phyloP scores from a whole-genome alignment of 1,140 invertebrate genomes.

The Leptonema lineaticorne region DNA sequence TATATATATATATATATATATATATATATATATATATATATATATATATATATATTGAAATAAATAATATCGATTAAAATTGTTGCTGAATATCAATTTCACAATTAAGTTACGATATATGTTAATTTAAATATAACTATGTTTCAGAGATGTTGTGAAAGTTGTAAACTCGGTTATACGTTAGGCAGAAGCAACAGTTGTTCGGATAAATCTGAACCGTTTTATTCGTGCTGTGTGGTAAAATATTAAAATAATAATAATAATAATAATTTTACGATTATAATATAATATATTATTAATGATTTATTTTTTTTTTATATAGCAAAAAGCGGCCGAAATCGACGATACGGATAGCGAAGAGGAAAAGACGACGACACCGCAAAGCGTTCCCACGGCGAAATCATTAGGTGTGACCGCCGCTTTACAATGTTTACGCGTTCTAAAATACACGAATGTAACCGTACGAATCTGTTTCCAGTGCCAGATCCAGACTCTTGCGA shows the following conservation, averaged over 20 bases:
- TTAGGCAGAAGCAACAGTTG: conserved; percentile 3
- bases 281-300: too few species aligned
- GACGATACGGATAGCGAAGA: not conserved
- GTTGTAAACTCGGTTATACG: conserved; percentile 25
- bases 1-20: not conserved
- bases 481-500: conserved; percentile 42
- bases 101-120: too few species aligned
- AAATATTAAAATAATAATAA: too few species aligned
- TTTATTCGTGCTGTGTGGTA: conserved; percentile 33
- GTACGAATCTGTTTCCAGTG: not conserved
- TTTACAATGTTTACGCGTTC: not conserved
- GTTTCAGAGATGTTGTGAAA: conserved; percentile 37
- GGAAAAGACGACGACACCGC: not conserved
- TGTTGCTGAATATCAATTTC: too few species aligned
- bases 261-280: too few species aligned
- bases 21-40: not conserved
- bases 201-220: conserved; percentile 1
- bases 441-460: not conserved
- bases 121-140: too few species aligned
- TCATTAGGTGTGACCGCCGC: not conserved
- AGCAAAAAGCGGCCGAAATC: too few species aligned
- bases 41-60: not conserved
- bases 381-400: not conserved
- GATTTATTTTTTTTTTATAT: too few species aligned
- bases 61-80: too few species aligned